These are phyloP conservation scores for Julus scandinavius DNA, from an alignment of 2,888 invertebrate genomes.

Conservation along the genomic window DNA sequence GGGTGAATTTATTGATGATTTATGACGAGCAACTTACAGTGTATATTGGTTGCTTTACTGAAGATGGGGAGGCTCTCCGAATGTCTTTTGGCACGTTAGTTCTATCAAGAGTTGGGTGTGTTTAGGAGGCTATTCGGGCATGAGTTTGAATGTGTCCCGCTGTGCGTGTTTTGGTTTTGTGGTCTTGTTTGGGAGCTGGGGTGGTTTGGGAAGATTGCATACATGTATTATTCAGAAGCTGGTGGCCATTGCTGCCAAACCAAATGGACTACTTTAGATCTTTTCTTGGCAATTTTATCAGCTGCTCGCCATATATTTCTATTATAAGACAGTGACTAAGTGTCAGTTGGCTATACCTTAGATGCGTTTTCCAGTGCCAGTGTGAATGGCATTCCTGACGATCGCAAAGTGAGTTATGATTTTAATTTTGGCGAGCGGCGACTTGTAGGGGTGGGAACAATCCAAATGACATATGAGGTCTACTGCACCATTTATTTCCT, in stretches of 20 bases:
- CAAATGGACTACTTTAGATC: constrained; percentile 46
- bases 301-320: constrained; percentile 43
- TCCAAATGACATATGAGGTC: constrained; percentile 31
- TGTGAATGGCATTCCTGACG: constrained; percentile 35
- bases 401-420: constrained; percentile 45
- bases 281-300: constrained; percentile 44
- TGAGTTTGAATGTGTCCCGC: constrained; percentile 43
- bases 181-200: constrained; percentile 10
- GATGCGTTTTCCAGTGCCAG: constrained; percentile 3
- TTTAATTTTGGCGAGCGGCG: constrained; percentile 45
- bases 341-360: constrained; percentile 37
- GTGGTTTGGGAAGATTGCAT: constrained; percentile 35
- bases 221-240: constrained; percentile 42
- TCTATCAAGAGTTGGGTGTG: not conserved
- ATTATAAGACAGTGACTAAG: constrained; percentile 46
- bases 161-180: constrained; percentile 45
- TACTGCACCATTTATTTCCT: constrained; percentile 37
- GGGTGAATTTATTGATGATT: constrained; percentile 43
- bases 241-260: constrained; percentile 45
- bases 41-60: constrained; percentile 6
- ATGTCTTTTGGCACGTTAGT: constrained; percentile 36
- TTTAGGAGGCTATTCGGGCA: constrained; percentile 40
- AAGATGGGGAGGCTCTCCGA: constrained; percentile 18
- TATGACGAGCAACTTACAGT: not conserved
- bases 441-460: constrained; percentile 28